phyloP scores from a whole-genome alignment of 2,113 vertebrate genomes.

The Calonectris borealis region DNA sequence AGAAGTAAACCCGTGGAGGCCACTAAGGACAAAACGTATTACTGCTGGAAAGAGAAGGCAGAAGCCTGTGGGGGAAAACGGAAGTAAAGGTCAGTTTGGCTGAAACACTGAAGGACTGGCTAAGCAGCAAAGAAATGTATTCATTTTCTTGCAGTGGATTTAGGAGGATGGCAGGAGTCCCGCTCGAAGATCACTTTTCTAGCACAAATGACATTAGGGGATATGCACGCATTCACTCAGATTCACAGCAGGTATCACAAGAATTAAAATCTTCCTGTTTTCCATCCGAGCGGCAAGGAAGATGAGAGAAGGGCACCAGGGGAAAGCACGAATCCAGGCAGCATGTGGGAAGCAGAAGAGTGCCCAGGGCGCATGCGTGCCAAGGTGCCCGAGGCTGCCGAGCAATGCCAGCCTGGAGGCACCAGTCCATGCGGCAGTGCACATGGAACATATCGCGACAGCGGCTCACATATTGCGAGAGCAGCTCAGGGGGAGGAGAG shows the following conservation, averaged over 20 bases:
- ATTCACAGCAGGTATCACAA: neutral
- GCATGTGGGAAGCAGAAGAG: neutral
- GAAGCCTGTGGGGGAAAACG: neutral
- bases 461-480: accelerated
- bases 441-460: accelerated
- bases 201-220: neutral
- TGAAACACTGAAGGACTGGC: neutral
- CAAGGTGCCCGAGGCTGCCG: neutral
- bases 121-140: neutral
- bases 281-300: accelerated
- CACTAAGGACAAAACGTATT: neutral
- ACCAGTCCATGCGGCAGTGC: accelerated
- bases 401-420: neutral
- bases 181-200: neutral
- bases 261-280: neutral
- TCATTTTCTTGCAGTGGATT: neutral
- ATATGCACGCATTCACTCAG: neutral
- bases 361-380: accelerated
- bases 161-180: neutral
- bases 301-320: accelerated
- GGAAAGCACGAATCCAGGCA: accelerated
- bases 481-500: accelerated
- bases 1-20: neutral
- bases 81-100: conserved; percentile 21
- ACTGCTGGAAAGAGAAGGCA: neutral